Base-by-base conservation (phyloP, 1,140 invertebrate genomes). In the Hypothenemus hampei region DNA sequence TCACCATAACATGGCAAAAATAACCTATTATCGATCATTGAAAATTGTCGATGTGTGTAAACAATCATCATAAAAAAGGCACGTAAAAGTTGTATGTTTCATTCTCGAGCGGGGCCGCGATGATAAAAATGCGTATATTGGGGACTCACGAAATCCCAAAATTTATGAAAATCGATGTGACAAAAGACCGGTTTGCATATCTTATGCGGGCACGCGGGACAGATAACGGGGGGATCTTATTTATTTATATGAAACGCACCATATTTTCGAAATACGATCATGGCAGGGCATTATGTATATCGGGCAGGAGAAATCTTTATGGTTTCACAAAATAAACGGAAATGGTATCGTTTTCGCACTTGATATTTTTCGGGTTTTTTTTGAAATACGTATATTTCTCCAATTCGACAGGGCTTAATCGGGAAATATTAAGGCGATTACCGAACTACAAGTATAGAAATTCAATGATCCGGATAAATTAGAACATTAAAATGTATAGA, bases 101-200 rank as follows among this genome's bases (percentile, higher is more conserved):
- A 7, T 7, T 3, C 4, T 21, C 49, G 18, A 33, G 13, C 3
- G 37, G 37, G 37, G 40, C 16, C 15, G 13, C 10, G 5, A 29
- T 41, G 49, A 52, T 52, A 52, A 44, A 52, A 52, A 33, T 50
- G 49, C 49, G 39, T 44, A 40, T 52, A 52, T 52, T 35, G 51
- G 36, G 54, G n/a, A n/a, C 46, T 47, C 48, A 50, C 22, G 29
- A 48, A 60, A 63, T 61, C 58, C 61, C 59, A 40, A 53, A 61
- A 63, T 63, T 63, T 63, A 63, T 63, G 61, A 46, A 35, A 57
- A 59, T 63, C 47, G 58, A 40, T 61, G 47, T 57, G 59, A 61
- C 61, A 63, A 63, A 61, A 57, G 55, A 50, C 41, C 59, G 57
- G 60, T 63, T 63, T 63, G 59, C 61, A 63, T 63, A 63, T 62